Evolutionary conservation across 2,113 vertebrate genomes (phyloP), one percentile per base, ranked within the genome.

Genomic region (Philantomba maxwellii): DNA sequence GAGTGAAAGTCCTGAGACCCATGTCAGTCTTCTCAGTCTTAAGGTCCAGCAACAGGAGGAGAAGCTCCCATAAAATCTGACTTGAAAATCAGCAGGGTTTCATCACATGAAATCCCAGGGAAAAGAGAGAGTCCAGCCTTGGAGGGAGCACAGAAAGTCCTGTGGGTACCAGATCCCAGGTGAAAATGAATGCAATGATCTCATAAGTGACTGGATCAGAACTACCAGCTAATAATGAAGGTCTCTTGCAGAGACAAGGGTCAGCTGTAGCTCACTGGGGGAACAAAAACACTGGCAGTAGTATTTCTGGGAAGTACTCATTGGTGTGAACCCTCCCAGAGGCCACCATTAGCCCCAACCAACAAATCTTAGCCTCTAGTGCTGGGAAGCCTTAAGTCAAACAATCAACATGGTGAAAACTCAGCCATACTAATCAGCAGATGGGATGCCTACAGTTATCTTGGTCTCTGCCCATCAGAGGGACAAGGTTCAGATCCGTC

Each of bases 381-480:
- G 2, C 43, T 78, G 45, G 43, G 5, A 78, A 30, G 15, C 8
- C 8, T 47, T 28, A 78, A 25, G 8, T 17, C 45, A 30, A 47
- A 30, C 43, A 78, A 78, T 28, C 43, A 49, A 47, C 75, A 19
- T 45, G 7, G 75, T 78, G 45, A 43, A 28, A 47, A 78, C 75
- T 30, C 15, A 49, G 45, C 0, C 2, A 0, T 16, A 78, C 15
- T 47, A 0, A 0, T 47, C 26, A 78, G 8, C 15, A 78, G 43
- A 47, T 5, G 8, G 75, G 15, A 5, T 78, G 75, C 15, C 47
- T 30, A 17, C 26, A 47, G 14, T 47, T 78, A 47, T 78, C 14
- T 16, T 78, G 75, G 8, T 5, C 43, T 26, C 8, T 78, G 26
- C 7, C 15, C 43, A 30, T 78, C 43, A 30, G 7, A 78, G 75